Base-by-base conservation (phyloP, 2,797 vertebrate species). In the Artibeus jamaicensis region DNA sequence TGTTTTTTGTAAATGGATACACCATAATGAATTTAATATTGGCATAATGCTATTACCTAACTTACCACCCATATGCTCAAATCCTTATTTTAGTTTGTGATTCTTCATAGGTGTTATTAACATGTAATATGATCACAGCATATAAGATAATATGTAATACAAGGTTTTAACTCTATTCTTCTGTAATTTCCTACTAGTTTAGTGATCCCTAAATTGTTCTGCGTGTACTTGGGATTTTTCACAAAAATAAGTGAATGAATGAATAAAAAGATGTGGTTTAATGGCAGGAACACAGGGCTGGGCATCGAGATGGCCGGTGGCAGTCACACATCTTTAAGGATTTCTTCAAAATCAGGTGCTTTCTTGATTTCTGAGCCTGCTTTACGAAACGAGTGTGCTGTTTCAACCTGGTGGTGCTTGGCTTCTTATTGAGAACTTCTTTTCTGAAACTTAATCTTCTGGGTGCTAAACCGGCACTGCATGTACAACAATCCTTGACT, bases 61-160 rank as follows among this genome's bases (percentile, higher is more conserved):
- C 24, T 79, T 79, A 42, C 14, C 19, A 18, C 62, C 26, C 37
- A 73, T 37, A 79, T 70, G 21, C 10, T 92, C 19, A 71, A 71
- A 86, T 91, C 11, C 39, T 90, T 91, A 93, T 68, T 91, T 93
- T 96, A 62, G 42, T 62, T 90, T 96, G n/a, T 95, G 65, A 87
- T 77, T 93, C 15, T 86, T 93, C 78, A 65, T 42, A 46, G 84
- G 4, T 59, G 84, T 93, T 86, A 83, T 65, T 50, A 91, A 76
- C 42, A 22, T 50, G 39, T 32, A n/a, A 77, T 70, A 73, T 37
- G 19, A 34, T 34, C 8, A 62, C 50, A 32, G 21, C 19, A 50
- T 48, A 73, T 84, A 76, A n/a, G 89, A 85, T 67, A 76, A 57
- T 42, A 44, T 9, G 37, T 65, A 83, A 48, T 29, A 46, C 1